Evolutionary conservation across 2,888 invertebrate genomes (phyloP).

Genomic region (Noctua pronuba): DNA sequence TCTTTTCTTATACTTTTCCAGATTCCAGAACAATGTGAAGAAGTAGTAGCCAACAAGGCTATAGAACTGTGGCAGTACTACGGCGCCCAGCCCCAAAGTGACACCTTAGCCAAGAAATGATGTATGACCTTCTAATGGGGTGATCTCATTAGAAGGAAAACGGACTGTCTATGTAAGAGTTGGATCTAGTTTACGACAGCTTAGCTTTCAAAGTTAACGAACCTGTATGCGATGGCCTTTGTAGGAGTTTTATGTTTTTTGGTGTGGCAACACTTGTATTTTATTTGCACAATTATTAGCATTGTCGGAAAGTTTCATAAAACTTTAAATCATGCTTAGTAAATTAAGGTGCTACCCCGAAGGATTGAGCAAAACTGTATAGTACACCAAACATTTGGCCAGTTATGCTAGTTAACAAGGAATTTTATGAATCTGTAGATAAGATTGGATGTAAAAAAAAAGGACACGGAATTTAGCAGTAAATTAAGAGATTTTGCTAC

Average conservation of each 20-base stretch:
- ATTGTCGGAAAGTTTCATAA: not conserved
- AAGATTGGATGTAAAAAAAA: not conserved
- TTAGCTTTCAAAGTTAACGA: conserved; percentile 36
- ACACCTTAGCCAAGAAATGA: conserved; percentile 88
- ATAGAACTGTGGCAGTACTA: conserved; percentile 96
- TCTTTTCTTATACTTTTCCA: conserved; percentile 71
- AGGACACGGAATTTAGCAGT: not conserved
- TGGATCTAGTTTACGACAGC: conserved; percentile 46
- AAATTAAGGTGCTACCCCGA: not conserved
- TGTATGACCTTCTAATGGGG: conserved; percentile 90
- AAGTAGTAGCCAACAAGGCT: conserved; percentile 95
- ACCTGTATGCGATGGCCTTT: conserved; percentile 39
- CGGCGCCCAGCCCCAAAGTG: conserved; percentile 90
- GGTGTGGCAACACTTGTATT: conserved; percentile 11
- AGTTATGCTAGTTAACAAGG: conserved; percentile 1
- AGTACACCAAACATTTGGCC: conserved; percentile 2
- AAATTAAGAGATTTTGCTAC: not conserved
- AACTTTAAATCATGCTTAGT: conserved; percentile 2
- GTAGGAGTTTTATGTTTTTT: not conserved
- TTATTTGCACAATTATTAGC: not conserved
- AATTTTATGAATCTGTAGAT: not conserved
- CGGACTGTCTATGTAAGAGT: conserved; percentile 38
- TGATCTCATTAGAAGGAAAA: conserved; percentile 87
- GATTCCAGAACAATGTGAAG: conserved; percentile 95
- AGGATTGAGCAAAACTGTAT: not conserved